Base-by-base conservation (phyloP, 1,140 invertebrate species). In the Polypedilum pembai region DNA sequence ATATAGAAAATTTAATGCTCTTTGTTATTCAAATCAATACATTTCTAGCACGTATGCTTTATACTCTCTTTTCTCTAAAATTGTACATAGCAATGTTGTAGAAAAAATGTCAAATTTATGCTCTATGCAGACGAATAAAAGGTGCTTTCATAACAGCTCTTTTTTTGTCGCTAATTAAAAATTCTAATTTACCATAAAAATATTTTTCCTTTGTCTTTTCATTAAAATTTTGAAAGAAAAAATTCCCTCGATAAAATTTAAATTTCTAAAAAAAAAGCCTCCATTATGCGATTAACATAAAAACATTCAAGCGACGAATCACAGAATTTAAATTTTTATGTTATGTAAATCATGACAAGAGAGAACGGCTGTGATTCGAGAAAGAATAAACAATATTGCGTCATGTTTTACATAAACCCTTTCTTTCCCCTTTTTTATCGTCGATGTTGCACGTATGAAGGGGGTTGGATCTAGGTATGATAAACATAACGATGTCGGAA, bases 281-380 rank as follows among this genome's bases (percentile, higher is more conserved):
- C n/a, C 8, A n/a, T 56, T 56, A 56, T n/a, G n/a, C 12, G 45
- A 56, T n/a, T n/a, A 33, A 33, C 24, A 33, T 33, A 33, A 33
- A 33, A 33, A 33, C 5, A 33, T 33, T 33, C 45, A 15, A 56
- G n/a, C 45, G 15, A 21, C 65, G 17, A 69, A 69, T 69, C 65
- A 69, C 65, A 69, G 65, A 69, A 69, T 69, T 69, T 69, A 69
- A 69, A 69, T 69, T 69, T 69, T 69, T 21, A 69, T 69, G 17
- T 69, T 69, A 69, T 69, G 65, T 69, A 69, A 69, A 69, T 69
- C 65, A 21, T 10, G 18, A 18, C 12, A 10, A 18, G 8, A 69
- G 20, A 18, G 20, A 69, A 69, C 17, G 65, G 8, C 10, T 69
- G 65, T 69, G 65, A 69, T 69, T 69, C 65, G 65, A 69, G 18